phyloP scores from a whole-genome alignment of 2,888 invertebrate species.

The Tipula unca region DNA sequence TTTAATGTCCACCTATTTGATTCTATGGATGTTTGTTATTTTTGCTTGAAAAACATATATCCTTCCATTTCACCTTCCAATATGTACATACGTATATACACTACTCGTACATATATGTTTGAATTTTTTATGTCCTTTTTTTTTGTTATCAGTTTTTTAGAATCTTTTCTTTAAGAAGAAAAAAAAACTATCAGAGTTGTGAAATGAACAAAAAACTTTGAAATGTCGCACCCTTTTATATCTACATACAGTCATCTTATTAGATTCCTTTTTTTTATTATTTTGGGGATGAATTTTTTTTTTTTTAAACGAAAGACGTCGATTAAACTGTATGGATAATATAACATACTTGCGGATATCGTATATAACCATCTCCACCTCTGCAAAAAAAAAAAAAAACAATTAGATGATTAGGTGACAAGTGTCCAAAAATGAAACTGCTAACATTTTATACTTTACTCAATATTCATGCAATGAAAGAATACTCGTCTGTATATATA shows the following conservation, averaged over 20 bases:
- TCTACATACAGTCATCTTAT: conserved; percentile 8
- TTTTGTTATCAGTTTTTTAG: conserved; percentile 8
- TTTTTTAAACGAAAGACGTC: background rate
- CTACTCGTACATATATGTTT: no score
- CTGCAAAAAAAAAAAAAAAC: background rate
- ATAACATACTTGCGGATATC: background rate
- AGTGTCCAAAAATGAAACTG: background rate
- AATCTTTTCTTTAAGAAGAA: background rate
- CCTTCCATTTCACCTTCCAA: background rate
- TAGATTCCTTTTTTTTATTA: background rate
- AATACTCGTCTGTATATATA: background rate
- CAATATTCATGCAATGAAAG: background rate
- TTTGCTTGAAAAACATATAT: background rate
- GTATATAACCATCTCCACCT: background rate
- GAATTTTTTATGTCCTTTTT: background rate
- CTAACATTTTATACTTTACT: conserved; percentile 3
- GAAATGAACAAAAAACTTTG: background rate
- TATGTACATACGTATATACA: background rate
- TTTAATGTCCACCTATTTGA: conserved; percentile 14
- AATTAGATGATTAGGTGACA: conserved; percentile 8
- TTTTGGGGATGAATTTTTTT: background rate
- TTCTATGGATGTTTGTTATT: background rate
- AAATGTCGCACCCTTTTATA: conserved; percentile 14
- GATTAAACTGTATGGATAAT: background rate
- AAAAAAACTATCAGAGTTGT: background rate